Conservation (phyloP, 1,140 invertebrate species). For the Trichogramma pretiosum region DNA sequence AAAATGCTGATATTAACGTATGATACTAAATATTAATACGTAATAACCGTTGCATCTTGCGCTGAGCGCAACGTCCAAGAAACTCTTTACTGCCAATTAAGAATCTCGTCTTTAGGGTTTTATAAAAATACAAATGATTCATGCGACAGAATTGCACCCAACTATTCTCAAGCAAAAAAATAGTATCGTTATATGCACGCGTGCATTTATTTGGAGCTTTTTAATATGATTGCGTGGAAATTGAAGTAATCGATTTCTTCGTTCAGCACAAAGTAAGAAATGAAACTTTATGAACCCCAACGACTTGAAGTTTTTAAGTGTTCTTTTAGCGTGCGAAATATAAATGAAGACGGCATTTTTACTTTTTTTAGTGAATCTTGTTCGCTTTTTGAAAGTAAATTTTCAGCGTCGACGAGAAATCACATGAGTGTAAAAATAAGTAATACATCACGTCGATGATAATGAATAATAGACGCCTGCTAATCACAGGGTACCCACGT, state of each 20-base stretch:
- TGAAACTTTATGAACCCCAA: constrained; percentile 38
- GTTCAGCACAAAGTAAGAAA: no score
- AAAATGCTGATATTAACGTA: no score
- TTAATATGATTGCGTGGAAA: no score
- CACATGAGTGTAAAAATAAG: no score
- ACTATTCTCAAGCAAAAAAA: no score
- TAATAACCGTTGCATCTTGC: constrained; percentile 32
- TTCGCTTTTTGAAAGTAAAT: constrained; percentile 14
- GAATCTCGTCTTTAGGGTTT: constrained; percentile 35
- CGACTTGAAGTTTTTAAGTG: constrained; percentile 27
- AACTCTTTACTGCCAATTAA: constrained; percentile 44
- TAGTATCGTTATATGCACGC: no score
- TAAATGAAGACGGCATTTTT: constrained; percentile 19
- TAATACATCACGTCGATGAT: neutral
- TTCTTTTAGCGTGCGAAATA: constrained; percentile 37
- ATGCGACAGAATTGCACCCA: no score
- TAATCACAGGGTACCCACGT: constrained; percentile 35
- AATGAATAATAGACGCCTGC: constrained; percentile 23
- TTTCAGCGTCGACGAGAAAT: neutral
- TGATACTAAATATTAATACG: no score
- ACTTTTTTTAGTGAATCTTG: no score
- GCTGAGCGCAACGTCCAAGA: constrained; percentile 44
- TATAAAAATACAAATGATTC: no score
- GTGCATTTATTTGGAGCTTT: no score
- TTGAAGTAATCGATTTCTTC: no score